phyloP scores from a whole-genome alignment of 1,140 invertebrate species.

The Andrena cerasifolii region DNA sequence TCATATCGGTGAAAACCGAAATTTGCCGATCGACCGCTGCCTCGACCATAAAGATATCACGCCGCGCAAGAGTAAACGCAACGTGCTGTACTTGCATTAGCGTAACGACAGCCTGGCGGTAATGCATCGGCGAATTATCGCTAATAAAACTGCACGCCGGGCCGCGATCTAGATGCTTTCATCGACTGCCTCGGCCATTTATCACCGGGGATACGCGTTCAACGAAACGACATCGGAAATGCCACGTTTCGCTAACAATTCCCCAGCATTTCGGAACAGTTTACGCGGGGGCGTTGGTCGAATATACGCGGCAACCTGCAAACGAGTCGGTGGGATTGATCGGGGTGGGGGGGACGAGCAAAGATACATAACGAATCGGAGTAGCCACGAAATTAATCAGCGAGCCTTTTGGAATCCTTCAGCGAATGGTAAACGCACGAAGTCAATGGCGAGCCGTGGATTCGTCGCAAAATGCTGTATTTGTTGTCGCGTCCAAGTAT shows the following conservation, averaged over 20 bases:
- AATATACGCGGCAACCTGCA: background rate
- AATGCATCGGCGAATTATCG: background rate
- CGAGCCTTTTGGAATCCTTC: too few relatives aligned
- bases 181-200: background rate
- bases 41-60: conserved; percentile 16
- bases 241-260: background rate
- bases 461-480: background rate
- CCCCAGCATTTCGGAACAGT: background rate
- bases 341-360: too few relatives aligned
- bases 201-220: background rate
- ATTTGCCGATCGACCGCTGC: conserved; percentile 16
- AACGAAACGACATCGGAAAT: background rate
- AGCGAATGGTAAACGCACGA: too few relatives aligned
- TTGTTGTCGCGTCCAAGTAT: conserved; percentile 16
- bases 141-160: conserved; percentile 17
- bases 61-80: background rate
- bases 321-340: background rate
- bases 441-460: background rate
- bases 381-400: too few relatives aligned
- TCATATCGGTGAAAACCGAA: background rate
- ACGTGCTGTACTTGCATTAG: conserved; percentile 18
- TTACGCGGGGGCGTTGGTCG: too few relatives aligned
- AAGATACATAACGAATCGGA: too few relatives aligned
- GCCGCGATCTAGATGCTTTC: background rate
- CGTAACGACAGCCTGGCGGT: background rate